Base-by-base conservation (phyloP, 2,888 invertebrate species). In the Tanytarsus gracilentus region DNA sequence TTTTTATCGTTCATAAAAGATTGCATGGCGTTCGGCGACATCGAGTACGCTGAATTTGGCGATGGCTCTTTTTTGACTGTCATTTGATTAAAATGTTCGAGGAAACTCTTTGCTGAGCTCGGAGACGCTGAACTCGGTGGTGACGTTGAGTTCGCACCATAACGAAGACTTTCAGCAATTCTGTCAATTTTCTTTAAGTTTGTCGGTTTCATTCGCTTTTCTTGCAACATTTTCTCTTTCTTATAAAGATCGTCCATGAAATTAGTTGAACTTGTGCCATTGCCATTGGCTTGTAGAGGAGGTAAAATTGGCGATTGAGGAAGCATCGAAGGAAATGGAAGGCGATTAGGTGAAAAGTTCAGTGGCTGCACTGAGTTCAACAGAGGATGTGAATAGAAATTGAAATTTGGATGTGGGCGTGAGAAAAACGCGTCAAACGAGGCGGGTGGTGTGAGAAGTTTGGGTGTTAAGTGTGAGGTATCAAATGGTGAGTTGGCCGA, bases 161-260 rank as follows among this genome's bases (percentile, higher is more conserved):
- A 67, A 27, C 71, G 68, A 21, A 75, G 64, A 61, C 68, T 72
- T 62, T 75, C 75, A 2, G 71, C 73, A 60, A 75, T 74, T 66
- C 72, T 74, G 62, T 75, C 75, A 61, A 75, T 72, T 56, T 74
- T 72, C 52, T 72, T 73, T 27, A 70, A 68, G 61, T 74, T 75
- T 64, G 64, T 58, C 7, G 58, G 56, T 62, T 63, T 63, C 49
- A 23, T 60, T 62, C 55, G 44, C 27, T 62, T 60, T 2, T 50
- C 39, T 27, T 49, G 50, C 8, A 60, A 4, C 36, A 53, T 23
- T 60, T 48, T 60, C 7, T 60, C 60, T 26, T 60, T 60, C 7
- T 60, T 60, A 40, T 60, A 60, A 14, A 60, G 16, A 21, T 60
- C 60, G n/a, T 60, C 60, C 6, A 60, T 36, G 27, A 60, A 60